These are phyloP conservation scores for Oostethus manadensis DNA, from an alignment of 2,113 vertebrate species.

Conservation along the genomic window DNA sequence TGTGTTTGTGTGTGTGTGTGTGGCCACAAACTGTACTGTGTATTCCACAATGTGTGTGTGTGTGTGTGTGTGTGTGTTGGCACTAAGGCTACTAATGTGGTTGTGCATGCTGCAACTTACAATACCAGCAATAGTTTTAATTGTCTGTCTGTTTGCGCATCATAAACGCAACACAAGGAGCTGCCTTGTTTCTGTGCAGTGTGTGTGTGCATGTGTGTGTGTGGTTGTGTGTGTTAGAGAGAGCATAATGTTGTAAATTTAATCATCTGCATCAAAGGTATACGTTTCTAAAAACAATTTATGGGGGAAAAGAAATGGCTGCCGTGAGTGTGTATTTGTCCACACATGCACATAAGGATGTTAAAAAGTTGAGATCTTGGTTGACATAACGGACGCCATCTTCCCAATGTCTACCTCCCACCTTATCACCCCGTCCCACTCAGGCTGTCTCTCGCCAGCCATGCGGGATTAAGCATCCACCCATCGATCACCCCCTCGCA, in stretches of 20 bases:
- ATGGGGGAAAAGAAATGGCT: no score
- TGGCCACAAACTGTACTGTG: not conserved
- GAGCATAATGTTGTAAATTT: not conserved
- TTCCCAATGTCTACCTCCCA: not conserved
- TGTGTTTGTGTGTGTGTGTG: slow-evolving; percentile 27
- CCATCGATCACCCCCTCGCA: slow-evolving; percentile 36
- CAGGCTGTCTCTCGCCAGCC: not conserved
- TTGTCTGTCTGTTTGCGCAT: slow-evolving; percentile 39
- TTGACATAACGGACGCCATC: slow-evolving; percentile 40
- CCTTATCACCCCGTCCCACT: not conserved
- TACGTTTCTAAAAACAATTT: no score
- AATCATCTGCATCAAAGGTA: slow-evolving; percentile 2
- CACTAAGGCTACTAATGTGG: slow-evolving; percentile 1
- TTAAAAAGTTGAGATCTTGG: slow-evolving; percentile 20
- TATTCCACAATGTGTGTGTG: slow-evolving; percentile 20
- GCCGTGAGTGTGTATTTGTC: slow-evolving; percentile 1
- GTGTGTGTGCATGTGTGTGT: slow-evolving; percentile 2
- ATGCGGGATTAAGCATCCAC: slow-evolving; percentile 25
- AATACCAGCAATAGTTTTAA: slow-evolving; percentile 33
- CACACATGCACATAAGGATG: not conserved
- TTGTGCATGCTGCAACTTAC: slow-evolving; percentile 21
- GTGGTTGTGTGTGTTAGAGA: not conserved
- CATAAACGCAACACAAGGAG: slow-evolving; percentile 21
- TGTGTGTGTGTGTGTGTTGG: slow-evolving; percentile 32
- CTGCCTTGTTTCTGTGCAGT: slow-evolving; percentile 5